phyloP scores from a whole-genome alignment of 2,888 invertebrate genomes.

The Eilema griseolum region DNA sequence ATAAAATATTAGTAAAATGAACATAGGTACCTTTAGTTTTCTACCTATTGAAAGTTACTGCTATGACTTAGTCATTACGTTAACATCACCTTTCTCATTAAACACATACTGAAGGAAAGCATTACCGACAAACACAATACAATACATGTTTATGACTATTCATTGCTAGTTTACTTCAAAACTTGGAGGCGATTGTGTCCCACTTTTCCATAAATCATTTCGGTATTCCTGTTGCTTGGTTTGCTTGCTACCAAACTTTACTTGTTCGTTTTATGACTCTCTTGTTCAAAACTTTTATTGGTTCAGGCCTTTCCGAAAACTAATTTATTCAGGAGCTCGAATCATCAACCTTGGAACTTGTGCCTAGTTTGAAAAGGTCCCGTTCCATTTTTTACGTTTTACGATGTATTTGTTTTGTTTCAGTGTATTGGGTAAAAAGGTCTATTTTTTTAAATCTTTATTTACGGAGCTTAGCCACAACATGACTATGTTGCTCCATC shows the following conservation, averaged over 20 bases:
- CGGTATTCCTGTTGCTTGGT: constrained; percentile 80
- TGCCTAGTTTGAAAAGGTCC: constrained; percentile 69
- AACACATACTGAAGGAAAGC: constrained; percentile 38
- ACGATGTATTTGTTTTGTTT: constrained; percentile 50
- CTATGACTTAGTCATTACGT: not conserved
- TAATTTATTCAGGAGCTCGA: constrained; percentile 84
- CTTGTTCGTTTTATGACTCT: constrained; percentile 84
- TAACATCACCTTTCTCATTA: constrained; percentile 22
- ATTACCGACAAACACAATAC: constrained; percentile 63
- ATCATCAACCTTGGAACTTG: constrained; percentile 77
- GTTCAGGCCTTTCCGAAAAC: constrained; percentile 80
- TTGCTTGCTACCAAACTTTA: constrained; percentile 81
- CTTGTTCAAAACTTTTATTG: constrained; percentile 87
- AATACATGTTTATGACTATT: constrained; percentile 79
- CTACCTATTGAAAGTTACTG: not conserved
- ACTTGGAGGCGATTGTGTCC: constrained; percentile 80
- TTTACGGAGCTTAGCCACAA: no score
- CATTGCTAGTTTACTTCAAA: constrained; percentile 81
- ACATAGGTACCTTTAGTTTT: not conserved
- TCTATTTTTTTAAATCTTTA: no score
- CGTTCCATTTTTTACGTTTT: constrained; percentile 75
- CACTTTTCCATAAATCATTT: constrained; percentile 81
- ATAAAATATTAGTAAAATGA: no score
- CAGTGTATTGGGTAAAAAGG: constrained; percentile 57
- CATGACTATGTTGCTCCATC: no score